Percentiles rank a stretch among this genome's conserved stretches.
These are phyloP conservation scores for Clarias gariepinus DNA, from an alignment of 2,113 vertebrate species.

Conservation along the genomic window DNA sequence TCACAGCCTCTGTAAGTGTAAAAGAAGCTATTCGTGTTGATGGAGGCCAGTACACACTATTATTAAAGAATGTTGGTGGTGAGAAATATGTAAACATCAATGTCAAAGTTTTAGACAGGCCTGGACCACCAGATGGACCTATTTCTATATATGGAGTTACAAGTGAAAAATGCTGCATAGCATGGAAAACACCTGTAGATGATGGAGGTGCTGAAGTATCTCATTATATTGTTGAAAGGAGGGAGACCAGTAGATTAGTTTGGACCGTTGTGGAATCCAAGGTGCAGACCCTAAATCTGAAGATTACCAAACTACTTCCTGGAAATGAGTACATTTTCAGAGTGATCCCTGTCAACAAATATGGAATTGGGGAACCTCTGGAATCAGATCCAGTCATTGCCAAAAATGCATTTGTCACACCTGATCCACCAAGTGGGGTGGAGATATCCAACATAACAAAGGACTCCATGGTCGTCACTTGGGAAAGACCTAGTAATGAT, in stretches of 20 bases:
- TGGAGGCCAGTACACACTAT: slow-evolving; percentile 88
- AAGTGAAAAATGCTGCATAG: slow-evolving; percentile 88
- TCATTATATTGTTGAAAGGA: slow-evolving; percentile 91
- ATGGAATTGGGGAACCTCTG: slow-evolving; percentile 91
- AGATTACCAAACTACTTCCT: slow-evolving; percentile 93
- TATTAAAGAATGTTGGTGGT: slow-evolving; percentile 93
- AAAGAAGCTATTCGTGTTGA: slow-evolving; percentile 91
- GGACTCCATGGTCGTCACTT: slow-evolving; percentile 96
- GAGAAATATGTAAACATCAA: slow-evolving; percentile 85
- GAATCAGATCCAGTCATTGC: slow-evolving; percentile 90
- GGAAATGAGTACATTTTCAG: slow-evolving; percentile 98
- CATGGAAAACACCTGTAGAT: slow-evolving; percentile 92
- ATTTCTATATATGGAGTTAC: slow-evolving; percentile 85
- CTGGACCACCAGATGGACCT: slow-evolving; percentile 93
- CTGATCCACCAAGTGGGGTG: slow-evolving; percentile 85
- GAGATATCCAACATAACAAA: slow-evolving; percentile 91
- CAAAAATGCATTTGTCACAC: slow-evolving; percentile 89
- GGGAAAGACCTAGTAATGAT: slow-evolving; percentile 91
- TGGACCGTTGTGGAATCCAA: slow-evolving; percentile 93
- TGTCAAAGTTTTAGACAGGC: slow-evolving; percentile 93
- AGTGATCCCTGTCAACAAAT: slow-evolving; percentile 96
- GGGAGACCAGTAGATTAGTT: slow-evolving; percentile 95
- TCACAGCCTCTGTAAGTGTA: slow-evolving; percentile 82
- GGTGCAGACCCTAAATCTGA: slow-evolving; percentile 87
- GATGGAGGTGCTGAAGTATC: slow-evolving; percentile 94